These are phyloP conservation scores for Vireo altiloquus DNA, from an alignment of 2,113 vertebrate species.

Conservation along the genomic window DNA sequence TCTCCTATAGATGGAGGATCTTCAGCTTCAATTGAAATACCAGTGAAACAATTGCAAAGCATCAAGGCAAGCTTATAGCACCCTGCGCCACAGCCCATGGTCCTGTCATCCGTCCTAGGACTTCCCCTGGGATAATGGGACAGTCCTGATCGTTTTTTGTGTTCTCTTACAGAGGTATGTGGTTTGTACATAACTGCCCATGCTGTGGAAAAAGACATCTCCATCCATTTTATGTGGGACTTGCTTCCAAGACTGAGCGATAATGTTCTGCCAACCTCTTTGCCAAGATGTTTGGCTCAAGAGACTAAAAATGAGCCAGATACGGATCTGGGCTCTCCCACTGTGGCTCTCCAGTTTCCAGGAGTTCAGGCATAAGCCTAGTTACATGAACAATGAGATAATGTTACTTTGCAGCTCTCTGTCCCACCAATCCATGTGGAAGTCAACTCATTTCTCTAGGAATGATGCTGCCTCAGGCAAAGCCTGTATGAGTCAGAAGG, in stretches of 20 bases:
- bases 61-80: not conserved
- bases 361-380: not conserved
- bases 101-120: not conserved
- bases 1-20: not conserved
- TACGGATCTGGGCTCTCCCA: not conserved
- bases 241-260: not conserved
- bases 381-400: not conserved
- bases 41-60: not conserved
- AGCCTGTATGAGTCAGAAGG: conserved; percentile 14
- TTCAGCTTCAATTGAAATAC: not conserved
- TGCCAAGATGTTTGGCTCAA: not conserved
- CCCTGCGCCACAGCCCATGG: not conserved
- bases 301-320: not conserved
- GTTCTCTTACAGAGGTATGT: not conserved
- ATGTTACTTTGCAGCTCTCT: not conserved
- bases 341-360: not conserved
- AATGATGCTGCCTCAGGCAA: not conserved
- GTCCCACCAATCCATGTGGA: not conserved
- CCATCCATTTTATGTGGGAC: not conserved
- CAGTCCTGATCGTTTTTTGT: not conserved
- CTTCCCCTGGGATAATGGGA: not conserved
- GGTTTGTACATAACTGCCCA: not conserved
- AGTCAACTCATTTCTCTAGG: not conserved
- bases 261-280: not conserved
- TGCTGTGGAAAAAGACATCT: not conserved